Conservation (phyloP, 1,140 invertebrate genomes). For the Pachypeltis micranthus region DNA sequence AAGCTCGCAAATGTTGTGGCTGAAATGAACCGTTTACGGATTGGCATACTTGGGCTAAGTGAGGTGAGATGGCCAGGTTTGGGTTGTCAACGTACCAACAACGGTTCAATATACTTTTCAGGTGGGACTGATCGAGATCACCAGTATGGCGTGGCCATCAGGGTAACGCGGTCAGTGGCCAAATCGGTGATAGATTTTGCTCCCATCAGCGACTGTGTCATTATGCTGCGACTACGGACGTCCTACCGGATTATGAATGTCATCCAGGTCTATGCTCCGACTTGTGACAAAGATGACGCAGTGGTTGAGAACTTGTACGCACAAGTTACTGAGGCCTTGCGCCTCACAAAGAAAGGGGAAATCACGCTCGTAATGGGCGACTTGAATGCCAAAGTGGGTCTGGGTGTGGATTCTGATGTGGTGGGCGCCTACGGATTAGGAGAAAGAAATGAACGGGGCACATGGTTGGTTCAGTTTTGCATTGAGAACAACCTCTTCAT, state of each 20-base stretch:
- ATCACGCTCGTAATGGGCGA: slow-evolving; percentile 17
- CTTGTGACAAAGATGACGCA: background rate
- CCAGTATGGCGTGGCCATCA: slow-evolving; percentile 13
- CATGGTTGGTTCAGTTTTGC: slow-evolving; percentile 14
- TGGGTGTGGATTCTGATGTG: background rate
- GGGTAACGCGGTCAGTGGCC: slow-evolving; percentile 4
- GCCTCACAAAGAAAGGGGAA: background rate
- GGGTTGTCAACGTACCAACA: slow-evolving; percentile 5
- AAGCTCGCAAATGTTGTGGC: slow-evolving; percentile 21
- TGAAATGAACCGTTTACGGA: slow-evolving; percentile 24
- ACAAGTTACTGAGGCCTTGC: slow-evolving; percentile 7
- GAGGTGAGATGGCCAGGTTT: slow-evolving; percentile 23
- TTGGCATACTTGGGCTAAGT: slow-evolving; percentile 22
- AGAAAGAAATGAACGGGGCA: background rate
- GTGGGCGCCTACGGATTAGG: slow-evolving; percentile 13
- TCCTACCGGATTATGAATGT: slow-evolving; percentile 3
- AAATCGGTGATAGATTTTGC: slow-evolving; percentile 4
- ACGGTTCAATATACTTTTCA: slow-evolving; percentile 17
- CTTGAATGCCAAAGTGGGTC: slow-evolving; percentile 16
- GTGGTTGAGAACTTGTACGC: slow-evolving; percentile 18
- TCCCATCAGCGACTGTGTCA: slow-evolving; percentile 4
- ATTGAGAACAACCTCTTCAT: slow-evolving; percentile 20
- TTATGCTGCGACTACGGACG: background rate
- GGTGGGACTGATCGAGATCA: background rate
- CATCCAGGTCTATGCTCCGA: slow-evolving; percentile 20